Base-by-base conservation (phyloP, 2,888 invertebrate genomes). In the Lissonota sp. region DNA sequence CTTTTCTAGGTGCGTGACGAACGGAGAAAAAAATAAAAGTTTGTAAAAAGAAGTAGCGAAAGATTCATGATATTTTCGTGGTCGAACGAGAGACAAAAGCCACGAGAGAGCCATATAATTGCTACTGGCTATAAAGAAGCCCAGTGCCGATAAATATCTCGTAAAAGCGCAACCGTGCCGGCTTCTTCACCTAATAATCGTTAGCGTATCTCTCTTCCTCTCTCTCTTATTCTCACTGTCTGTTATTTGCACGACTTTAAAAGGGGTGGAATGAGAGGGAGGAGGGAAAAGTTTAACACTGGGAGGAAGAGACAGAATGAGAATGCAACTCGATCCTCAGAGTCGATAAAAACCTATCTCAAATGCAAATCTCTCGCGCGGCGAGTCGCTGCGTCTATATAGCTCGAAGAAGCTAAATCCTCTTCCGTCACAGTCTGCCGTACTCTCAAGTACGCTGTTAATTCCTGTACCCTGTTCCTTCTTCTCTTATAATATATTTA, bases 131-230 rank as follows among this genome's bases (percentile, higher is more conserved):
- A 67, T 82, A 80, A 82, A 82, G 73, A 82, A 82, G 73, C 62
- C 57, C 55, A 10, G 80, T 46, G 57, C 66, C 75, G 80, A 84
- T 84, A 79, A 79, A 75, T 80, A 84, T 83, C 82, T 82, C 82
- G 75, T 82, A 84, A 84, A 84, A 82, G 78, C 72, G 76, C 80
- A 78, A 79, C 77, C 77, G 79, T 79, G 82, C 74, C 73, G 76
- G 66, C 51, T 84, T 82, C 75, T 84, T 82, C 82, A 80, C 82
- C 83, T 84, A 82, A 84, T 84, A 84, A 84, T 82, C 78, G 75
- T 82, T 80, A 80, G 77, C 67, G 53, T 46, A 26, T 51, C 72
- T 53, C 70, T 55, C 66, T 57, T 42, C 26, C 55, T 39, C 46
- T 10, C 55, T 39, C 46, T 10, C 53, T 46, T 5, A 46, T 37